A percentile compares a stretch with the other conserved stretches of the same genome.
These are phyloP conservation scores for Setophaga coronata DNA, from an alignment of 2,113 vertebrate genomes.

Conservation along the genomic window DNA sequence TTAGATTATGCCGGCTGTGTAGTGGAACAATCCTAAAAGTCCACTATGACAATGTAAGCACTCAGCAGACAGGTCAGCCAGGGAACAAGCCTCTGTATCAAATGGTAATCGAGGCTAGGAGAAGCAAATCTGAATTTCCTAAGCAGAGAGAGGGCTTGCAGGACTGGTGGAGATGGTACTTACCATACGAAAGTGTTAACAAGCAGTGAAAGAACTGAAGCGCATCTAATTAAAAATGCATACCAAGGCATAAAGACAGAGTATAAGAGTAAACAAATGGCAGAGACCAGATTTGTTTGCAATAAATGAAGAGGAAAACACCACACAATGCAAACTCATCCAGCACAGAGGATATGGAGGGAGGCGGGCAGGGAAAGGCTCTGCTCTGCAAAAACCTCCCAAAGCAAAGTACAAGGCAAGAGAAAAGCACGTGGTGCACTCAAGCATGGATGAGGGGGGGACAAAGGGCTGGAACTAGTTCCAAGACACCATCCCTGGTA, in stretches of 20 bases:
- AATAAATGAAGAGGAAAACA: conserved; percentile 70
- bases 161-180: background rate
- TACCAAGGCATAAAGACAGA: conserved; percentile 68
- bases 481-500: accelerated
- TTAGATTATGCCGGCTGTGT: background rate
- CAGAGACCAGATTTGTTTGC: conserved; percentile 71
- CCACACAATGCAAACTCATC: conserved; percentile 64
- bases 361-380: background rate
- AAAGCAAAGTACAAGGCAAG: background rate
- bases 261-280: conserved; percentile 70
- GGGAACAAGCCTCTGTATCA: background rate
- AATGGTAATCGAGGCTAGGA: background rate
- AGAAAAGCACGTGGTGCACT: accelerated
- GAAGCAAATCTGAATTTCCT: background rate
- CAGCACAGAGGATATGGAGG: conserved; percentile 3
- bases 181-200: conserved; percentile 54
- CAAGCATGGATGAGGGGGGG: accelerated
- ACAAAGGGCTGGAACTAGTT: background rate
- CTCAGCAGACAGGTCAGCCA: background rate
- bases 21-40: background rate
- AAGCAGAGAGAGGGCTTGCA: background rate
- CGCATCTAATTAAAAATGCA: conserved; percentile 70
- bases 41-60: accelerated
- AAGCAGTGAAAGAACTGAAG: conserved; percentile 63
- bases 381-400: background rate